A percentile compares a stretch with the other conserved stretches of the same genome.
phyloP scores from a whole-genome alignment of 2,888 invertebrate genomes.

The Leptopilina myrica region DNA sequence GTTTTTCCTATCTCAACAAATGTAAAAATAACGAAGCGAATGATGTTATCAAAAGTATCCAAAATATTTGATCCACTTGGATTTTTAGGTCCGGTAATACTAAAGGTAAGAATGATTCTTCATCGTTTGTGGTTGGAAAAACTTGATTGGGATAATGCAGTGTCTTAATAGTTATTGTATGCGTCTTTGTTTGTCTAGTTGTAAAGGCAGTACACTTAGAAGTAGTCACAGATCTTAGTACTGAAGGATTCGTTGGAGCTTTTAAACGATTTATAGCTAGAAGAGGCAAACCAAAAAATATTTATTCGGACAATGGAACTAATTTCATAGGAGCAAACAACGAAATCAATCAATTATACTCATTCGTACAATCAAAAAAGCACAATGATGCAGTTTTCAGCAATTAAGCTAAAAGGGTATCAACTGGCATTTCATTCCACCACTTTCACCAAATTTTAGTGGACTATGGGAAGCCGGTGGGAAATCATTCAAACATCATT shows the following conservation, averaged over 20 bases:
- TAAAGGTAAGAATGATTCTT: no score
- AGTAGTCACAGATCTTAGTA: neutral
- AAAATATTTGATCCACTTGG: no score
- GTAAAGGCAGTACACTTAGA: neutral
- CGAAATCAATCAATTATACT: neutral
- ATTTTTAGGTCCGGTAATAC: no score
- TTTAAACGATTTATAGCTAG: neutral
- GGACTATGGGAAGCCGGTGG: neutral
- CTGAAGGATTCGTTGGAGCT: neutral
- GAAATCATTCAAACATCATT: neutral
- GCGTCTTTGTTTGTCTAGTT: neutral
- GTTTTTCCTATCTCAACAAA: slow-evolving; percentile 5
- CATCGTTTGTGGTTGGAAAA: no score
- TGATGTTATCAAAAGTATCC: no score
- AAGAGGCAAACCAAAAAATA: neutral
- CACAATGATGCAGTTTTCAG: neutral
- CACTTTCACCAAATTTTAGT: neutral
- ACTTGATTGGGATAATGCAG: no score
- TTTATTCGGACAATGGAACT: neutral
- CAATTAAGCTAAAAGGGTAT: neutral
- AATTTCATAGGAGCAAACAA: neutral
- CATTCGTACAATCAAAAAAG: neutral
- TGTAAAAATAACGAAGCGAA: no score
- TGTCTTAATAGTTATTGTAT: no score
- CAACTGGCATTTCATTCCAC: neutral